Evolutionary conservation across 2,888 invertebrate species (phyloP).

Genomic region (Tholera decimalis): DNA sequence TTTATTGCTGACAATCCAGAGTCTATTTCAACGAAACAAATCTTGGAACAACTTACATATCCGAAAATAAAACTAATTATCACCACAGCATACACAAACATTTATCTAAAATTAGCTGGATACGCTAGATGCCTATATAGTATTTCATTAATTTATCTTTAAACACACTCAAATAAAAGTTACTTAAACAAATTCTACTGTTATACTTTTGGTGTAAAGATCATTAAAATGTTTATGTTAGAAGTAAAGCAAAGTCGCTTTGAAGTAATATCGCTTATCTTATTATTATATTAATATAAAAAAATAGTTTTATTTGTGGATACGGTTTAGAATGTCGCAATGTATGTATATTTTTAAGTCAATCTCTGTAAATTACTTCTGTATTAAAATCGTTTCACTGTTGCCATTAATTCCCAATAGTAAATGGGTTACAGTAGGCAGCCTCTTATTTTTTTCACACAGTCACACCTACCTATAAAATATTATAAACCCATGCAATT

Average conservation of each 20-base stretch:
- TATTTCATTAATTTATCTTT: constrained; percentile 53
- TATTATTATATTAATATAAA: constrained; percentile 55
- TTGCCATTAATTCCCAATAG: constrained; percentile 46
- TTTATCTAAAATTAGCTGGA: constrained; percentile 57
- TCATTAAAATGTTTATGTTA: constrained; percentile 37
- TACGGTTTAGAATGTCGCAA: constrained; percentile 40
- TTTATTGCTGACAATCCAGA: constrained; percentile 39
- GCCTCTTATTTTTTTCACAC: constrained; percentile 57
- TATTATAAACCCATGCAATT: constrained; percentile 55
- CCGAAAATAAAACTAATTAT: constrained; percentile 58
- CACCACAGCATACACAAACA: constrained; percentile 58
- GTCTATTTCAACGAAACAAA: constrained; percentile 34
- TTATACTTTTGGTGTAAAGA: constrained; percentile 49
- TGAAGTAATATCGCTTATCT: constrained; percentile 48
- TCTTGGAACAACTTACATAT: constrained; percentile 51
- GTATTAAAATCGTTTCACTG: constrained; percentile 33
- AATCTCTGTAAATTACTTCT: constrained; percentile 34
- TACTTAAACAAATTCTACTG: constrained; percentile 54
- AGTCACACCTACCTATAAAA: constrained; percentile 48
- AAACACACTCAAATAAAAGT: constrained; percentile 57
- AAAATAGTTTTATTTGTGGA: constrained; percentile 58
- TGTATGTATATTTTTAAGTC: constrained; percentile 34
- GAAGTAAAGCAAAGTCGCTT: constrained; percentile 47
- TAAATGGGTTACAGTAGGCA: constrained; percentile 54
- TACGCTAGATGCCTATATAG: constrained; percentile 53